phyloP scores from a whole-genome alignment of 2,888 invertebrate species.

The Trypoxylon attenuatum region DNA sequence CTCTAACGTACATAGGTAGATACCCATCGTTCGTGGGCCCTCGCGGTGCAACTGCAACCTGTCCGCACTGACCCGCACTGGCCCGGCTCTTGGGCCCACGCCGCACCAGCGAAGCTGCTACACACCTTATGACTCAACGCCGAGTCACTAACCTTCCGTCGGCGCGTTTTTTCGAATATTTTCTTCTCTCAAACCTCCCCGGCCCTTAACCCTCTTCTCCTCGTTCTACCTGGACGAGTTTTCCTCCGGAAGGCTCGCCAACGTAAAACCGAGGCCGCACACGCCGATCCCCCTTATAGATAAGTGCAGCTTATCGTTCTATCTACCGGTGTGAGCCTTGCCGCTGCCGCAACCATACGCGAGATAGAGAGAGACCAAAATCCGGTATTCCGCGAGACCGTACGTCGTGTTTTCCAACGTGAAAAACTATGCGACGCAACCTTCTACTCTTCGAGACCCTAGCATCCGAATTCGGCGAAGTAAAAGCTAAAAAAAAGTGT shows the following conservation, averaged over 20 bases:
- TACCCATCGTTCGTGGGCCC: conserved; percentile 61
- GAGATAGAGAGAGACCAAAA: too few species aligned
- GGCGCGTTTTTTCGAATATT: conserved; percentile 21
- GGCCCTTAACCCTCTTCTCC: not conserved
- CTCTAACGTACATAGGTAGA: conserved; percentile 55
- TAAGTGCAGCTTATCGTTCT: not conserved
- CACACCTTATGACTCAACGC: conserved; percentile 58
- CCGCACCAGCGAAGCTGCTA: conserved; percentile 25
- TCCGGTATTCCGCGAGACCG: too few species aligned
- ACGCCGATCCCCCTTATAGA: too few species aligned
- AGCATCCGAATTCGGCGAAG: too few species aligned
- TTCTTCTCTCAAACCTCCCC: conserved; percentile 16
- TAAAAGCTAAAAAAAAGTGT: too few species aligned
- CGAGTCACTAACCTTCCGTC: conserved; percentile 58
- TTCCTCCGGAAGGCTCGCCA: conserved; percentile 2
- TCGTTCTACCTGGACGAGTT: conserved; percentile 7
- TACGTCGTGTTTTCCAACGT: too few species aligned
- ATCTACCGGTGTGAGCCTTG: too few species aligned
- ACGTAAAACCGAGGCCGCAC: not conserved
- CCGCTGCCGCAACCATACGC: too few species aligned
- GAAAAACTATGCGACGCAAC: too few species aligned
- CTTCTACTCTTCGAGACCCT: too few species aligned
- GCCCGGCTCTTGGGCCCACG: conserved; percentile 34
- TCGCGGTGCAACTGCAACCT: conserved; percentile 43
- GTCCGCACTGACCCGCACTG: conserved; percentile 62